phyloP scores from a whole-genome alignment of 2,113 vertebrate species.

The Neoarius graeffei region DNA sequence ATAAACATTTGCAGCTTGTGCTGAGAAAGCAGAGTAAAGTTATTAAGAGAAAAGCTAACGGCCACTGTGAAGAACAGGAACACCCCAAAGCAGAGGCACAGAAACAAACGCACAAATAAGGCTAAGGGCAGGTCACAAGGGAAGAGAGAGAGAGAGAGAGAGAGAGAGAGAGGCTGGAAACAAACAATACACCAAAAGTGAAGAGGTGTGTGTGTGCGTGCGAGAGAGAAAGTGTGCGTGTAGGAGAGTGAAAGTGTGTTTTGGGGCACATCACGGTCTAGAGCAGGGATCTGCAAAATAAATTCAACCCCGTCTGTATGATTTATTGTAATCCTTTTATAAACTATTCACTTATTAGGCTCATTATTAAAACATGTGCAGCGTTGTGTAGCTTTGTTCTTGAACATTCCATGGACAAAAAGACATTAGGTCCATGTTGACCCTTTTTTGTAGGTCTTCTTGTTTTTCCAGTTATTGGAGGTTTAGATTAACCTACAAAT shows the following conservation, averaged over 20 bases:
- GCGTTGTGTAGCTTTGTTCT: background rate
- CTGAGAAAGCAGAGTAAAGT: background rate
- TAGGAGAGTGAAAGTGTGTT: background rate
- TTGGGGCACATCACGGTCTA: background rate
- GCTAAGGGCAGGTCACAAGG: background rate
- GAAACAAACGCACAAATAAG: background rate
- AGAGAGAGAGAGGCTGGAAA: background rate
- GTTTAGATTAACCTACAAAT: background rate
- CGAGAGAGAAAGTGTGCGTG: background rate
- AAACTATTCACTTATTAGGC: background rate
- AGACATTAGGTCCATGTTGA: background rate
- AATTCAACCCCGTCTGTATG: background rate
- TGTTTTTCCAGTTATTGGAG: background rate
- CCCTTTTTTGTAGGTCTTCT: background rate
- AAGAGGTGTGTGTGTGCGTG: too few relatives aligned
- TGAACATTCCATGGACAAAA: background rate
- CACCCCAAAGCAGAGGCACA: background rate
- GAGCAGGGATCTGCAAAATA: background rate
- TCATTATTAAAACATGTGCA: background rate
- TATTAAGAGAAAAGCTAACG: background rate
- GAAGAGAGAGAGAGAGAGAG: background rate
- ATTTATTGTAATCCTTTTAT: background rate
- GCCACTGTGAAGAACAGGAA: background rate
- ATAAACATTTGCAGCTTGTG: background rate
- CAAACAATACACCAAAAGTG: too few relatives aligned